These are phyloP conservation scores for Gymnoscopelus braueri DNA, from an alignment of 2,797 vertebrate species.

Conservation along the genomic window DNA sequence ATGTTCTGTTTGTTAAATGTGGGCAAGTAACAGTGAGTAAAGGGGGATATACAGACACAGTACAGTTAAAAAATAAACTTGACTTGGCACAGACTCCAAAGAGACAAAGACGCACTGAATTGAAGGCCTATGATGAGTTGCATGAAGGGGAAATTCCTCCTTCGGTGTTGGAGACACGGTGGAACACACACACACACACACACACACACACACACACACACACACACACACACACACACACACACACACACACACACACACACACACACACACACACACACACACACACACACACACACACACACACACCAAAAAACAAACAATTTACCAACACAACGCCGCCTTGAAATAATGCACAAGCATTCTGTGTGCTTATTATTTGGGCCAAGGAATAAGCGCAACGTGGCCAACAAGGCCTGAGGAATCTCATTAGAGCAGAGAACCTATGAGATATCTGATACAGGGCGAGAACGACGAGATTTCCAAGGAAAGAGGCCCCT, in stretches of 20 bases:
- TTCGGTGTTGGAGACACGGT: neutral
- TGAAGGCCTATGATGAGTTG: too few relatives aligned
- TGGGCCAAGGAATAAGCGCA: constrained; percentile 6
- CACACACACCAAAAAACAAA: constrained; percentile 1
- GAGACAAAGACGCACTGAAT: too few relatives aligned
- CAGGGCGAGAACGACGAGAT: constrained; percentile 54
- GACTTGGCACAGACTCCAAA: too few relatives aligned
- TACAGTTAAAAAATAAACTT: too few relatives aligned
- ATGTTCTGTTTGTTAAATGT: too few relatives aligned
- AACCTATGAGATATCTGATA: constrained; percentile 48
- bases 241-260: neutral
- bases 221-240: neutral
- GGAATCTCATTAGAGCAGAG: constrained; percentile 19
- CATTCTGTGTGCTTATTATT: neutral
- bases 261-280: neutral
- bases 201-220: neutral
- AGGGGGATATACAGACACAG: neutral
- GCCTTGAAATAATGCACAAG: constrained; percentile 7
- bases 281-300: neutral
- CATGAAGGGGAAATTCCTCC: too few relatives aligned
- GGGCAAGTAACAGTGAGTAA: too few relatives aligned
- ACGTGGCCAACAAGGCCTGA: constrained; percentile 31
- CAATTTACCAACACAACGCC: neutral
- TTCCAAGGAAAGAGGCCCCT: constrained; percentile 53
- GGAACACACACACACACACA: neutral